A percentile compares a stretch with the other conserved stretches of the same genome.
phyloP scores from a whole-genome alignment of 2,113 vertebrate species.

The Cebidichthys violaceus region DNA sequence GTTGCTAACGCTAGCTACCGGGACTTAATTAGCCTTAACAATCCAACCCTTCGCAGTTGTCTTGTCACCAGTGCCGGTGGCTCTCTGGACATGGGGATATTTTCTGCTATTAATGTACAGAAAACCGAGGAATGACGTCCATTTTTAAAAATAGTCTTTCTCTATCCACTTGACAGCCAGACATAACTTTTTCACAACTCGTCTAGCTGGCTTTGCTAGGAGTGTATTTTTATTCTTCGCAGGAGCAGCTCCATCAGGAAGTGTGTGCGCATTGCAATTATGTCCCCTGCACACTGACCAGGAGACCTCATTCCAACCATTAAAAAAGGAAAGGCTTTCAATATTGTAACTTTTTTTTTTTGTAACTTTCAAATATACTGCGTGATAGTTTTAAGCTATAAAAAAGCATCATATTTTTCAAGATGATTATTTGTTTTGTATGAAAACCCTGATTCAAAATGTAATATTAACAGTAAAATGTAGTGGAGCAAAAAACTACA shows the following conservation, averaged over 20 bases:
- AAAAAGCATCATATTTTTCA: background rate
- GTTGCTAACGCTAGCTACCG: slow-evolving; percentile 64
- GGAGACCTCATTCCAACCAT: background rate
- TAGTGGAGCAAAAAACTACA: background rate
- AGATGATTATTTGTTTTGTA: background rate
- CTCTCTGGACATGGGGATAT: slow-evolving; percentile 64
- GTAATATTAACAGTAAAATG: background rate
- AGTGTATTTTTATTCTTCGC: slow-evolving; percentile 72
- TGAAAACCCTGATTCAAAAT: background rate
- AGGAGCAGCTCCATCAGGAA: slow-evolving; percentile 79
- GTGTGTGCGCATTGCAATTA: slow-evolving; percentile 71
- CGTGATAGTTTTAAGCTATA: background rate
- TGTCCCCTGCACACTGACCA: slow-evolving; percentile 54
- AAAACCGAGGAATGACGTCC: slow-evolving; percentile 50
- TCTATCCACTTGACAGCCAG: slow-evolving; percentile 51
- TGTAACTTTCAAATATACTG: background rate
- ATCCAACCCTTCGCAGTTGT: slow-evolving; percentile 70
- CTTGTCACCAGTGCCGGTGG: slow-evolving; percentile 65
- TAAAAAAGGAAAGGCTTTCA: background rate
- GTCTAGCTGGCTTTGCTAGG: slow-evolving; percentile 62
- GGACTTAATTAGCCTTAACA: slow-evolving; percentile 67
- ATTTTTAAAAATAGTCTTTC: slow-evolving; percentile 47
- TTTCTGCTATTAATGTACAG: slow-evolving; percentile 52
- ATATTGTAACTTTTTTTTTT: background rate
- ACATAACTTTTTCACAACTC: slow-evolving; percentile 77